A percentile compares a stretch with the other conserved stretches of the same genome.
Conservation (phyloP, 1,140 invertebrate genomes). For the Heliconius melpomene region DNA sequence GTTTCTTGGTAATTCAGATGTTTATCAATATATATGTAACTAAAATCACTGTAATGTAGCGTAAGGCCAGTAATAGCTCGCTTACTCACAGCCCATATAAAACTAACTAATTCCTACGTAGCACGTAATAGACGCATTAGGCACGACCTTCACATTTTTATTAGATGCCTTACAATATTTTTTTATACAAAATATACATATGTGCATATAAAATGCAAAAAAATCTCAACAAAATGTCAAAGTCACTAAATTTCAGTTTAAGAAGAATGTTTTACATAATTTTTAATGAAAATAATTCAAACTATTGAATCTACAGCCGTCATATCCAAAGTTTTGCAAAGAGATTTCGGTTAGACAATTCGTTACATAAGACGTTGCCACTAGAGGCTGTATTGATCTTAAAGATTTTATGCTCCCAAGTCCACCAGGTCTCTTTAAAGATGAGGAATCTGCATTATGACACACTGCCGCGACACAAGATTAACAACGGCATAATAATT, state of each 20-base stretch:
- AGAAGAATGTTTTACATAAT: too few species aligned
- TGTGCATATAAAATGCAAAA: too few species aligned
- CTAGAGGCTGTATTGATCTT: slow-evolving; percentile 15
- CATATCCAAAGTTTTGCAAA: too few species aligned
- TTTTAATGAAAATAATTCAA: too few species aligned
- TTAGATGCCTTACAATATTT: not conserved
- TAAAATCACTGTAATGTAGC: not conserved
- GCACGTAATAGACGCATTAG: slow-evolving; percentile 27
- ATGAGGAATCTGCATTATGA: slow-evolving; percentile 10
- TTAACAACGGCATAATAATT: not conserved
- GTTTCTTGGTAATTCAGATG: not conserved
- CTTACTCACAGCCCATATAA: slow-evolving; percentile 5
- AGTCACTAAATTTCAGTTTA: too few species aligned
- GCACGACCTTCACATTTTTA: slow-evolving; percentile 17
- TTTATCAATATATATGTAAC: not conserved
- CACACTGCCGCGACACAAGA: not conserved
- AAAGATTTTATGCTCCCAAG: not conserved
- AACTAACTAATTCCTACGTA: slow-evolving; percentile 17
- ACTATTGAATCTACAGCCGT: too few species aligned
- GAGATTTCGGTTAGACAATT: not conserved
- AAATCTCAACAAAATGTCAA: too few species aligned
- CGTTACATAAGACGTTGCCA: not conserved
- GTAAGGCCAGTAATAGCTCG: not conserved
- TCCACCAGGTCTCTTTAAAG: not conserved
- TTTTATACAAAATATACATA: not conserved